Base-by-base conservation (phyloP, 2,113 vertebrate species). In the Bombycilla garrulus region DNA sequence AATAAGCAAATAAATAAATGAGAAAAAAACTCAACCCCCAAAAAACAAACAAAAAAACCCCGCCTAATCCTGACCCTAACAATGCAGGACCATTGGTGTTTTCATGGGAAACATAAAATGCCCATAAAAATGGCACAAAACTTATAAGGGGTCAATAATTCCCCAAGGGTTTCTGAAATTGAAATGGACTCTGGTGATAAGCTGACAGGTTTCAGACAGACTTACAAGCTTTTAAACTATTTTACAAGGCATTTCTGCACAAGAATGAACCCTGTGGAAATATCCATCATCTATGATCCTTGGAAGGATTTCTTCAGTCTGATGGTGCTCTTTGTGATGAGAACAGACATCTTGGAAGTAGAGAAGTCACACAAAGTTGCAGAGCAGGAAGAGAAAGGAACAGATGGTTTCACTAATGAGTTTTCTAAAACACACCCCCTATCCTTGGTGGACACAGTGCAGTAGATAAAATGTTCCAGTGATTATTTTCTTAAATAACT, bases 331-430 rank as follows among this genome's bases (percentile, higher is more conserved):
- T 77, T 86, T 81, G 54, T 5, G 3, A 81, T 57, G 15, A 86
- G 71, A 91, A 89, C 16, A 47, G 45, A 25, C 35, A 47, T 51
- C 90, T 91, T 81, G 66, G 71, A 97, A 97, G 94, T 6, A 78
- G 22, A 38, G 61, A 94, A 84, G 81, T 92, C 89, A 82, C 84
- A 91, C 25, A 76, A 97, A 89, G 83, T 81, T 83, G 60, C 35
- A 61, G 83, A 94, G 70, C 82, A 45, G 60, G 81, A 86, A 77
- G 66, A 74, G 88, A 84, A 21, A 80, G 57, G 58, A 93, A 86
- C 90, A 97, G 82, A 96, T 95, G 87, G 91, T 67, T 96, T 94
- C 95, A 77, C 70, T 95, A 95, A 96, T 93, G 87, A 94, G 84
- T 89, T 95, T 96, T 93, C 92, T 56, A 42, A 96, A 94, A 72